Evolutionary conservation across 1,140 invertebrate genomes (phyloP), one percentile per base, ranked within the genome.

Genomic region (Vanessa atalanta): DNA sequence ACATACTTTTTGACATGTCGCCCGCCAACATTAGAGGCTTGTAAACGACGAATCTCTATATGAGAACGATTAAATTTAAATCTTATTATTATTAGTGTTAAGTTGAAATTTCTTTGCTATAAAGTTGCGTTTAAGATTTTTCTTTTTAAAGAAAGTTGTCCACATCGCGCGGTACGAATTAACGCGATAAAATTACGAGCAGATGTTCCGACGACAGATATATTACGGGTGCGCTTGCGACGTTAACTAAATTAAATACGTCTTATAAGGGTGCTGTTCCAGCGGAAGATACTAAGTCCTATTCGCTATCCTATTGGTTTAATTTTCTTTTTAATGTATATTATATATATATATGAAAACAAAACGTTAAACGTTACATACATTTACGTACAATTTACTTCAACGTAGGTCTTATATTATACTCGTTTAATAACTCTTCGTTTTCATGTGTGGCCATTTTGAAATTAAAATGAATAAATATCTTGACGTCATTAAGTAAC

Each of bases 131-230:
- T 80, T 81, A 74, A 14, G 77, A 70, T 78, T 57, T 79, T 81
- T 76, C 20, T 51, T 48, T 11, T 16, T 77, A 77, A 80, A 79
- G 66, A 9, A 47, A 31, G 69, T 74, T 63, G 68, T 77, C 75
- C 80, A 83, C 75, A 82, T 73, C 72, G 72, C 47, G 73, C 70
- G 50, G 67, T 65, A 82, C 83, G 83, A 85, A 89, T 88, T 89
- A 88, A 73, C 75, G 79, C 79, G 77, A 83, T 83, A 83, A 87
- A 84, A 87, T 87, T 78, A 88, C 76, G 65, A 83, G 75, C 87
- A 84, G 80, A 88, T 88, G 86, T 78, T 72, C 51, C 70, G 83
- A 76, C 74, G 83, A 85, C 72, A 72, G 82, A 87, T 86, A 87
- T 87, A 87, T 81, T 79, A 47, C 75, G 14, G 51, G 53, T 75